These are phyloP conservation scores for Dermatemys mawii DNA, from an alignment of 2,113 vertebrate genomes.

Conservation along the genomic window DNA sequence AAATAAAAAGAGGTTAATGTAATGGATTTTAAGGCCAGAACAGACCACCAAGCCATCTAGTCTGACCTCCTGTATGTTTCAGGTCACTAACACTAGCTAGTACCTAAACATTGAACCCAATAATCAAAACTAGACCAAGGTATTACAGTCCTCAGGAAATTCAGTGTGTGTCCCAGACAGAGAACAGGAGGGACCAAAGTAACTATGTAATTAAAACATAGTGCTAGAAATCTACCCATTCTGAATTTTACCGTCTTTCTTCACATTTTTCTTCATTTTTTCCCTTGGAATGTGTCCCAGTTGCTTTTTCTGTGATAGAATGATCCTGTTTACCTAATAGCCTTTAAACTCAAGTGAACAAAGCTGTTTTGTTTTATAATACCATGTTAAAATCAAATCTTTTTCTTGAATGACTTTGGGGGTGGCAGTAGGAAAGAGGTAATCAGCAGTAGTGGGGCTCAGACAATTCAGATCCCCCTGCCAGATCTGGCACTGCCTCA, in stretches of 20 bases:
- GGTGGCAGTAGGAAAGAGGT: slow-evolving; percentile 40
- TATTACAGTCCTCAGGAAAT: background rate
- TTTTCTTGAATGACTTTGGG: slow-evolving; percentile 36
- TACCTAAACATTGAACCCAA: background rate
- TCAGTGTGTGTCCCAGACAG: background rate
- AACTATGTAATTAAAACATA: slow-evolving; percentile 11
- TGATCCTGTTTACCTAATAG: slow-evolving; percentile 64
- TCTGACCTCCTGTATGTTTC: background rate
- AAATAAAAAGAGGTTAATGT: slow-evolving; percentile 1
- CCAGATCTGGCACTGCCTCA: background rate
- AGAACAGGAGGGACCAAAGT: background rate
- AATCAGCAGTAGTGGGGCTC: slow-evolving; percentile 52
- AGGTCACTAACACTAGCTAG: background rate
- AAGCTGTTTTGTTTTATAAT: slow-evolving; percentile 59
- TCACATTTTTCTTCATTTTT: slow-evolving; percentile 41
- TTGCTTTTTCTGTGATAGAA: slow-evolving; percentile 59
- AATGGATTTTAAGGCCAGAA: background rate
- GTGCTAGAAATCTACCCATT: slow-evolving; percentile 53
- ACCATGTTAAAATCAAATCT: slow-evolving; percentile 52
- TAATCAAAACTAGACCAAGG: background rate
- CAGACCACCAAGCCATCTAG: background rate
- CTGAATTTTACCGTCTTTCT: slow-evolving; percentile 51
- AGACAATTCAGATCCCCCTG: slow-evolving; percentile 37
- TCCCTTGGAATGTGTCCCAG: slow-evolving; percentile 49
- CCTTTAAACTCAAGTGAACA: slow-evolving; percentile 65